Conservation (phyloP, 2,888 invertebrate genomes). For the Netelia melanura region DNA sequence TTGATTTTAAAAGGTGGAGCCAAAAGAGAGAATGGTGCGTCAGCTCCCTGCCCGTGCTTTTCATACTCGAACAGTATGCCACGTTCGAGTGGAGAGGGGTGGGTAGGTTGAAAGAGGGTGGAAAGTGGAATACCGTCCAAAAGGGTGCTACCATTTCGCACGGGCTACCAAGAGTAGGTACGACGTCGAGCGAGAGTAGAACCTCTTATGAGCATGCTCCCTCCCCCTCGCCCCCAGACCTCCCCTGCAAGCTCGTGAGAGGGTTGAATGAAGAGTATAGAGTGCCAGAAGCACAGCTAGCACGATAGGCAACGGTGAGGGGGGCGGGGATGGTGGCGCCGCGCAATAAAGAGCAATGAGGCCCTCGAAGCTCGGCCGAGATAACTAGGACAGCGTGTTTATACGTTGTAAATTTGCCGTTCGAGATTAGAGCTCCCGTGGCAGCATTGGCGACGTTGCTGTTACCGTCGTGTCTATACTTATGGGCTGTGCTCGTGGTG, state of each 20-base stretch:
- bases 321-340: constrained; percentile 64
- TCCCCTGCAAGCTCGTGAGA: neutral
- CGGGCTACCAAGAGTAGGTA: constrained; percentile 29
- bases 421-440: constrained; percentile 70
- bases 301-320: constrained; percentile 64
- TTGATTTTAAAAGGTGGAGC: constrained; percentile 36
- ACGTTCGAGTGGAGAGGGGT: neutral
- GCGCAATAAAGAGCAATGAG: constrained; percentile 72
- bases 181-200: constrained; percentile 32
- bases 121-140: constrained; percentile 39
- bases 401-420: constrained; percentile 76
- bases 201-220: constrained; percentile 44
- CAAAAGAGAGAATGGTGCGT: constrained; percentile 40
- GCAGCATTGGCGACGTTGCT: constrained; percentile 55
- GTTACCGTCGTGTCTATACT: constrained; percentile 25
- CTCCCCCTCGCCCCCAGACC: constrained; percentile 20
- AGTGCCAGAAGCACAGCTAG: constrained; percentile 51
- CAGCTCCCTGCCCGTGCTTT: constrained; percentile 6
- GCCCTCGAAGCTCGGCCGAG: constrained; percentile 69
- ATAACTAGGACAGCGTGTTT: constrained; percentile 78
- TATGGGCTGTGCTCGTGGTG: neutral
- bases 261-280: constrained; percentile 24
- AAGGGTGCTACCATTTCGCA: constrained; percentile 38
- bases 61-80: neutral
- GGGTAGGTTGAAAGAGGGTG: constrained; percentile 17